Base-by-base conservation (phyloP, 2,888 invertebrate genomes). In the Rhopalosiphum nymphaeae region DNA sequence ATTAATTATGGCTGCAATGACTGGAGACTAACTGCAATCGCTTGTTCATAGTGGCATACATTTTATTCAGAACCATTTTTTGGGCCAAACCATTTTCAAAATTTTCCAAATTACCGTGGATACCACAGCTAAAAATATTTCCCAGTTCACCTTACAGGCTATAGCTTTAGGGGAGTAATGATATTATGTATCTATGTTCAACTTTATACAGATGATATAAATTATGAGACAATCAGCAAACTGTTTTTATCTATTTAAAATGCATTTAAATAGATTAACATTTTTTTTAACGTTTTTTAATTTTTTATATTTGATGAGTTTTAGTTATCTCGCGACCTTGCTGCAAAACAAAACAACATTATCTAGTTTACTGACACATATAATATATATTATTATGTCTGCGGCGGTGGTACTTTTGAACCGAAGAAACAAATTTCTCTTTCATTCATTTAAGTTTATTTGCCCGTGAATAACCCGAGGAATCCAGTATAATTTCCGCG, bases 401-500 rank as follows among this genome's bases (percentile, higher is more conserved):
- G 29, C 49, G 13, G 42, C 25, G 44, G 36, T 16, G 42, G 42
- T 87, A 42, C 67, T 88, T 88, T 53, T 67, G 29, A 67, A 88
- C 61, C 61, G 67, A 26, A 61, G 61, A 36, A 86, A 86, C 21
- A 29, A 61, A 88, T 92, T 92, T 92, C 92, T 92, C 92, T 92
- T 92, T 92, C 92, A 67, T 92, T 92, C 92, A 53, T 92, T 88
- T 92, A 36, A 67, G 87, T 92, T 67, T 88, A 88, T 88, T 92
- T 92, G 92, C 87, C 92, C 88, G 88, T 88, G 92, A 88, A 92
- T 25, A 29, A 61, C n/a, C n/a, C n/a, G 67, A 61, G 16, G 86
- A 92, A 87, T 87, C 92, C 90, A 26, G 91, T 67, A 91, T 56
- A 92, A 92, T 92, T 92, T 92, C 67, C 92, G 92, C 53, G 92